Base-by-base conservation (phyloP, 2,797 vertebrate genomes). In the Diglossa cyanea region DNA sequence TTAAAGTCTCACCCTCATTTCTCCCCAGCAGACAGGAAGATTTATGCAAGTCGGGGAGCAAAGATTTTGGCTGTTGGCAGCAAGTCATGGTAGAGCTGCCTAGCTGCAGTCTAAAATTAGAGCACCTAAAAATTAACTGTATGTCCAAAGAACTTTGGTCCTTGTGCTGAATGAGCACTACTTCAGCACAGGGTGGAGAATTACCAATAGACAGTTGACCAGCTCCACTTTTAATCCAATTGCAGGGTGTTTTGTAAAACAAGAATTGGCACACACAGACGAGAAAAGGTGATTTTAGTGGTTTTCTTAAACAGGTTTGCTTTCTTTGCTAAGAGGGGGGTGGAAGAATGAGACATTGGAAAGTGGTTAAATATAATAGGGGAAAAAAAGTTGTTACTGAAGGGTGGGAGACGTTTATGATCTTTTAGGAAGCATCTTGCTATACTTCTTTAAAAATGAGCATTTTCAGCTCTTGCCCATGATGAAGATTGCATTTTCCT, bases 21-120 rank as follows among this genome's bases (percentile, higher is more conserved):
- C 78, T 61, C 66, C 66, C 31, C 44, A 77, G 31, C 30, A 74
- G 66, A 31, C 33, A 82, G 77, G n/a, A 89, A 45, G 75, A 73
- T 89, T 89, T 80, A 40, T 85, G 84, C 74, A 86, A 93, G 89
- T 57, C 58, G 60, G 44, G 55, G 55, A 86, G 62, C 75, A 77
- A 77, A 71, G 47, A 83, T 88, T 80, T 86, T 93, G 90, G 39
- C 67, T 68, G 30, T 19, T 86, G 81, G 76, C 68, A 80, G 66
- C 45, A 65, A 83, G 62, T 77, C 81, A 45, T 47, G 68, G 78
- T 39, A 60, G 31, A 57, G 85, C 88, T 92, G 88, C 78, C 73
- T 86, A 86, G 82, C 26, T 93, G 70, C 63, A 26, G 60, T 45
- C 95, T 96, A 96, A 97, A 95, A 96, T 94, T 94, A 96, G 93